Conservation (phyloP, 2,888 invertebrate species). For the Lasioglossum figueresi region DNA sequence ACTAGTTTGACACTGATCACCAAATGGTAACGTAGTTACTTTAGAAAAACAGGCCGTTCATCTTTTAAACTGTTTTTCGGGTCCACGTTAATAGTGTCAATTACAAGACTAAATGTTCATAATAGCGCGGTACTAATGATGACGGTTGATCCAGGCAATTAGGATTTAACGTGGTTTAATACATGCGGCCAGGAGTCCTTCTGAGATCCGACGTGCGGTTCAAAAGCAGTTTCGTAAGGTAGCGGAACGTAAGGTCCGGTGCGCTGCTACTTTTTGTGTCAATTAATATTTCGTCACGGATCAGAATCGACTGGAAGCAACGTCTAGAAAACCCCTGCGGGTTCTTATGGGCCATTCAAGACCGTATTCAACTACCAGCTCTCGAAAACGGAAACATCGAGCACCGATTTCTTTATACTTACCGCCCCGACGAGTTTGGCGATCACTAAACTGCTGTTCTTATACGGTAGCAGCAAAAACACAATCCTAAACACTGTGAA, state of each 20-base stretch:
- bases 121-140: constrained; percentile 55
- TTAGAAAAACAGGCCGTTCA: constrained; percentile 37
- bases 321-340: constrained; percentile 60
- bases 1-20: neutral
- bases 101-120: constrained; percentile 58
- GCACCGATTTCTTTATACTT: constrained; percentile 47
- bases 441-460: neutral
- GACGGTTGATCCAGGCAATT: constrained; percentile 43
- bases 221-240: constrained; percentile 64
- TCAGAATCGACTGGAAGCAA: constrained; percentile 71
- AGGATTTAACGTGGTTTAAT: constrained; percentile 64
- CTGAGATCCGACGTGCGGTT: constrained; percentile 35
- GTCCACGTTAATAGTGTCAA: constrained; percentile 46
- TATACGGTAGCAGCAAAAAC: neutral
- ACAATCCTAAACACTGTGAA: neutral
- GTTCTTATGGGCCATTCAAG: constrained; percentile 58
- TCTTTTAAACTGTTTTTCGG: constrained; percentile 16
- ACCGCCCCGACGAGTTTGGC: neutral
- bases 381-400: constrained; percentile 57
- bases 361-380: constrained; percentile 45
- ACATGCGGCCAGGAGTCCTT: constrained; percentile 34
- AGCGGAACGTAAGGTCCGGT: constrained; percentile 27
- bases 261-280: constrained; percentile 75
- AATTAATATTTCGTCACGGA: constrained; percentile 81
- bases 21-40: constrained; percentile 61